Evolutionary conservation across 2,113 vertebrate genomes (phyloP).

Genomic region (Ictalurus punctatus): DNA sequence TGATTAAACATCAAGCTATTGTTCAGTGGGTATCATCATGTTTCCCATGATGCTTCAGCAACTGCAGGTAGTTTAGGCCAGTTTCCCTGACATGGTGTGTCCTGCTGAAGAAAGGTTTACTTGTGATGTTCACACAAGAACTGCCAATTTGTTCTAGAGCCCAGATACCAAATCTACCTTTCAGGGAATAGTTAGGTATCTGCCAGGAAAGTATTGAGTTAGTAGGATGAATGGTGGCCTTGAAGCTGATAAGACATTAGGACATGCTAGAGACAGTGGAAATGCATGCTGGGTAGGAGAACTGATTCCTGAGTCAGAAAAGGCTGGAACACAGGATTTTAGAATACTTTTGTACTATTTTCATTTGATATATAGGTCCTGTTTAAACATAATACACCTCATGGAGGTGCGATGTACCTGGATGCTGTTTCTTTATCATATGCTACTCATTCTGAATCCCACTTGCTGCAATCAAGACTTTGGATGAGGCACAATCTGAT

Average conservation of each 20-base stretch:
- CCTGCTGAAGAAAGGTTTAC: background rate
- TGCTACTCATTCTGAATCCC: background rate
- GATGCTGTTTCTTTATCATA: background rate
- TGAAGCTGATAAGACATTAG: slow-evolving; percentile 15
- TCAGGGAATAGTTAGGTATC: slow-evolving; percentile 20
- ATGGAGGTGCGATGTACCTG: background rate
- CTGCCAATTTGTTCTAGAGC: background rate
- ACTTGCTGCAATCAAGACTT: background rate
- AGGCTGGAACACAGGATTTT: background rate
- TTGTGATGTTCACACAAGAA: background rate
- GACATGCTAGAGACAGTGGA: background rate
- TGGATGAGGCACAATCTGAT: background rate
- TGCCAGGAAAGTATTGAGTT: slow-evolving; percentile 13
- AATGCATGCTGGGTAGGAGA: background rate
- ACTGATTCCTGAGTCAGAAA: background rate
- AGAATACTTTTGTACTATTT: background rate
- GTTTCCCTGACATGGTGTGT: background rate
- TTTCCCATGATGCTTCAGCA: slow-evolving; percentile 2
- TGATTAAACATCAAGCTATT: slow-evolving; percentile 1
- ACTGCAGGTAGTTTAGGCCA: background rate
- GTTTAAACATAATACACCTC: background rate
- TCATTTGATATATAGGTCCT: background rate
- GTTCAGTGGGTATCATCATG: background rate
- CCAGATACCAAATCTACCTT: background rate
- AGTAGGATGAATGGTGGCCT: slow-evolving; percentile 4